Percentiles rank a stretch among this genome's conserved stretches.
Conservation (phyloP, 2,888 invertebrate genomes). For the Latrodectus elegans region DNA sequence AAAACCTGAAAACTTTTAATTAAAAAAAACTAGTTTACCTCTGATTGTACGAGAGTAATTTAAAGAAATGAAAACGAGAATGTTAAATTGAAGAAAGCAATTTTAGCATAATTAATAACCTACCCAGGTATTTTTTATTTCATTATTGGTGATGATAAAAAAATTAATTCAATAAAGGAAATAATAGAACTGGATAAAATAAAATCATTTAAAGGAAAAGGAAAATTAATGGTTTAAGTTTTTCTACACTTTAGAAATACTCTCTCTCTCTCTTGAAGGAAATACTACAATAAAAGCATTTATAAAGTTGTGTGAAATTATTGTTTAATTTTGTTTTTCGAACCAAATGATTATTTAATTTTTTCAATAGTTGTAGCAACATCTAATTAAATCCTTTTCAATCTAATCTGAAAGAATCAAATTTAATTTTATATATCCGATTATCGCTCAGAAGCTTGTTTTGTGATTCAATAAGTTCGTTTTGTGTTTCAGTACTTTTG, state of each 20-base stretch:
- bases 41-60: too few species aligned
- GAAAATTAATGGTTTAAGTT: not conserved
- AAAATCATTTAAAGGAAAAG: not conserved
- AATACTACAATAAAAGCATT: too few species aligned
- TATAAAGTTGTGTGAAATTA: not conserved
- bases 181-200: too few species aligned
- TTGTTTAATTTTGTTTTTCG: not conserved
- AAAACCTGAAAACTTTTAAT: too few species aligned
- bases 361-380: constrained; percentile 23
- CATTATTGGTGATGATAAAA: too few species aligned
- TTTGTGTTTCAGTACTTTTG: not conserved
- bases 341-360: not conserved
- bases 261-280: too few species aligned
- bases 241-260: not conserved
- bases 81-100: too few species aligned
- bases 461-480: not conserved
- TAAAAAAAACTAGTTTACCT: too few species aligned
- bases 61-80: too few species aligned
- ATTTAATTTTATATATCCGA: not conserved
- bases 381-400: constrained; percentile 26
- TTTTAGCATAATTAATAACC: too few species aligned
- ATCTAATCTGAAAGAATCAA: constrained; percentile 15
- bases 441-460: not conserved
- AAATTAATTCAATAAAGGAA: too few species aligned
- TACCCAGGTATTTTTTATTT: too few species aligned